These are phyloP conservation scores for Hydrolagus colliei DNA, from an alignment of 2,797 vertebrate species.

Conservation along the genomic window DNA sequence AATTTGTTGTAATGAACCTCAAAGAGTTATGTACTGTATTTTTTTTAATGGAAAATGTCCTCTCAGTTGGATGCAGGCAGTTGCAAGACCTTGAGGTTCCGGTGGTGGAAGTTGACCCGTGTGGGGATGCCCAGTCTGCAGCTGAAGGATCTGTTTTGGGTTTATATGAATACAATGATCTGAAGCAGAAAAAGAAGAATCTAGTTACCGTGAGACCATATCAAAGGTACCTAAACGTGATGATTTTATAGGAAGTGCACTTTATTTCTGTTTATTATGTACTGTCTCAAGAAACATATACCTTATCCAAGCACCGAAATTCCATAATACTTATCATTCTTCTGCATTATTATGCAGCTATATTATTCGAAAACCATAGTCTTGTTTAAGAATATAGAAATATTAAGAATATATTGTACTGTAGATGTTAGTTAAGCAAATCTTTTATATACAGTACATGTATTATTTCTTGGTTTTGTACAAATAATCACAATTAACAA, in stretches of 20 bases:
- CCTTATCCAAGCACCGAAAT: neutral
- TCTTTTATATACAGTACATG: too few species aligned
- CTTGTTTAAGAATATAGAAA: too few species aligned
- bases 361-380: too few species aligned
- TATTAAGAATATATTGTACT: too few species aligned
- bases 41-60: neutral
- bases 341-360: neutral
- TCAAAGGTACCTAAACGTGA: slow-evolving; percentile 60
- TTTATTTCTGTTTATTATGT: neutral
- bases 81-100: slow-evolving; percentile 81
- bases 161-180: slow-evolving; percentile 77
- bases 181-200: slow-evolving; percentile 85
- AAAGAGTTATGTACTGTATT: neutral
- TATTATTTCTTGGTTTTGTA: too few species aligned
- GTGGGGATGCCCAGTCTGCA: slow-evolving; percentile 81
- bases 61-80: slow-evolving; percentile 72
- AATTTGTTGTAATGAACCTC: neutral
- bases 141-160: slow-evolving; percentile 86
- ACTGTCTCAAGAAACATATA: neutral
- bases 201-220: slow-evolving; percentile 63
- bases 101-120: slow-evolving; percentile 80
- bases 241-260: neutral
- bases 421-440: too few species aligned
- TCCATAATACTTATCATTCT: neutral
- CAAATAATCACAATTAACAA: too few species aligned